These are phyloP conservation scores for Ibidorhyncha struthersii DNA, from an alignment of 2,113 vertebrate genomes.

Conservation along the genomic window DNA sequence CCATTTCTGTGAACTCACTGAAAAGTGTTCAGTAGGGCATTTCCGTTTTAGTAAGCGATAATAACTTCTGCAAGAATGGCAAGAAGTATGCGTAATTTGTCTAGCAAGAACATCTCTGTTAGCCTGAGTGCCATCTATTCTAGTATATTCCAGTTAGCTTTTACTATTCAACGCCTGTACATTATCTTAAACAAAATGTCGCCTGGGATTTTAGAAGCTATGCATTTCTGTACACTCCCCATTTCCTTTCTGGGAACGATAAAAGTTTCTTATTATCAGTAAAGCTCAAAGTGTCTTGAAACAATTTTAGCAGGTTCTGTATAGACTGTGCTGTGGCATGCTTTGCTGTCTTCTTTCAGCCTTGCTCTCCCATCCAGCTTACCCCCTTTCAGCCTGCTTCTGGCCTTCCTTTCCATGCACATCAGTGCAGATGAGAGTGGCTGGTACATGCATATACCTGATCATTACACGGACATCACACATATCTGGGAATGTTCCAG, in stretches of 20 bases:
- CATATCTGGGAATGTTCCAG: not conserved
- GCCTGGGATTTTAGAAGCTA: not conserved
- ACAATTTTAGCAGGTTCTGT: not conserved
- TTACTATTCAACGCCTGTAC: not conserved
- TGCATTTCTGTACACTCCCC: not conserved
- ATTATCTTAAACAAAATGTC: not conserved
- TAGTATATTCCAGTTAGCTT: not conserved
- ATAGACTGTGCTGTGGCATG: not conserved
- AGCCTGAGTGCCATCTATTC: not conserved
- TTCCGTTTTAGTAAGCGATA: not conserved
- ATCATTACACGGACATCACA: not conserved
- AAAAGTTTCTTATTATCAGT: not conserved
- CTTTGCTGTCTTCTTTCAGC: not conserved
- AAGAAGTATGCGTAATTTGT: not conserved
- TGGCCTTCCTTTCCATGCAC: not conserved
- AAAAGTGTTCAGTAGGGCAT: not conserved
- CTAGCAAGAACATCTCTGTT: not conserved
- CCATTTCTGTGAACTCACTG: not conserved
- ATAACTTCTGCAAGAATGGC: not conserved
- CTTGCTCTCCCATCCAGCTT: not conserved
- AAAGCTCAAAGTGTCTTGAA: not conserved
- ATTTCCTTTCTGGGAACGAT: not conserved
- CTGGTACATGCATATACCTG: not conserved
- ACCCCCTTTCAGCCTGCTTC: not conserved
- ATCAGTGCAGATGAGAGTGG: not conserved